phyloP scores from a whole-genome alignment of 2,888 invertebrate species.

The Pristionchus entomophagus region DNA sequence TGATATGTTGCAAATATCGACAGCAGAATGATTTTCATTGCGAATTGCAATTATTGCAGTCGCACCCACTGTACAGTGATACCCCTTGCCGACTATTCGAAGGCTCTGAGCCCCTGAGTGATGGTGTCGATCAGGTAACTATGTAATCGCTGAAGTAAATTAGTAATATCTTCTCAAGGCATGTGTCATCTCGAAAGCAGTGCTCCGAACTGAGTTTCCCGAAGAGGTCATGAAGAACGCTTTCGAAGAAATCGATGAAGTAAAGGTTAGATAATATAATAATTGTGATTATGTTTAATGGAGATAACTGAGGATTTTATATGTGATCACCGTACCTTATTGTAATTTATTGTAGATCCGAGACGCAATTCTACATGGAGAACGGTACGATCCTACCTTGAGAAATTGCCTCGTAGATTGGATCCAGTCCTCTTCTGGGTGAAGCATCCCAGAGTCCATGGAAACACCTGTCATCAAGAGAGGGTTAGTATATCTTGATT shows the following conservation, averaged over 20 bases:
- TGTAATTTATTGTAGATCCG: conserved; percentile 50
- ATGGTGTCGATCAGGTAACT: conserved; percentile 67
- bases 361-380: conserved; percentile 72
- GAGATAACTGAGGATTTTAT: not conserved
- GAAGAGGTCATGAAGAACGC: conserved; percentile 57
- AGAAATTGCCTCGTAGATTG: conserved; percentile 66
- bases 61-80: conserved; percentile 67
- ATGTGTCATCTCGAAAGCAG: conserved; percentile 64
- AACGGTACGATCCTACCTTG: conserved; percentile 72
- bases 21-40: not conserved
- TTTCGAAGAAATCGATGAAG: conserved; percentile 57
- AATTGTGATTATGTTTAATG: too few relatives aligned
- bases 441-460: conserved; percentile 65
- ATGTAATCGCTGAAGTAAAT: not conserved
- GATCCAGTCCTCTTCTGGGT: conserved; percentile 75
- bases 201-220: conserved; percentile 63
- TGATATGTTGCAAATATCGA: too few relatives aligned
- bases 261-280: conserved; percentile 57
- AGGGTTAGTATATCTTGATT: conserved; percentile 58
- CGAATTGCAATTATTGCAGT: conserved; percentile 49
- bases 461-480: conserved; percentile 71
- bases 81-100: conserved; percentile 67
- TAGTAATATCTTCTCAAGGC: conserved; percentile 55
- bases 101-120: conserved; percentile 67
- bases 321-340: not conserved